These are phyloP conservation scores for Tachyglossus aculeatus DNA, from an alignment of 2,797 vertebrate species.

Conservation along the genomic window DNA sequence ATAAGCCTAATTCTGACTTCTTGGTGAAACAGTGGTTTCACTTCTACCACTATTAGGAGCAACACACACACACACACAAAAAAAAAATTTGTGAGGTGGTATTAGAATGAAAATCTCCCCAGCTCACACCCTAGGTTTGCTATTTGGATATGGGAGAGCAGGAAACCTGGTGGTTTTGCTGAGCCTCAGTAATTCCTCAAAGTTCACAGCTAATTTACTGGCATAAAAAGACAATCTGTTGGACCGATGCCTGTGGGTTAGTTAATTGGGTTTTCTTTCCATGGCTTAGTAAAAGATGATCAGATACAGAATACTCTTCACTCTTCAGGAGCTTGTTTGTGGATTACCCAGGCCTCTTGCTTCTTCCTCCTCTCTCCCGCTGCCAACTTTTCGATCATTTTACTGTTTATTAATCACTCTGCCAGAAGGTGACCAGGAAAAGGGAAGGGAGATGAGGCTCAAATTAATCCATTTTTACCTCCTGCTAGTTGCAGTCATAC, in stretches of 20 bases:
- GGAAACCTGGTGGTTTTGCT: not conserved
- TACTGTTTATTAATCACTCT: not conserved
- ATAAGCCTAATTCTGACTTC: not conserved
- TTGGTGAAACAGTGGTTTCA: conserved; percentile 8
- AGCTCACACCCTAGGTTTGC: not conserved
- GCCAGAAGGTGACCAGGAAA: not conserved
- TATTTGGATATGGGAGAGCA: not conserved
- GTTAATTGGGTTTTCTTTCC: not conserved
- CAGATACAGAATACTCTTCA: not conserved
- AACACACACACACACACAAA: not conserved
- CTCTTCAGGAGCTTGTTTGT: not conserved
- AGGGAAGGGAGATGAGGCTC: no score
- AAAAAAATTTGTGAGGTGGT: not conserved
- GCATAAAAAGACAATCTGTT: not conserved
- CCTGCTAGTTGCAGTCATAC: not conserved
- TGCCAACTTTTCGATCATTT: not conserved
- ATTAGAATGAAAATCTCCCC: no score
- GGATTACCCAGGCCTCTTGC: no score
- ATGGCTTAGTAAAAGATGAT: no score
- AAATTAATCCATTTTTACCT: not conserved
- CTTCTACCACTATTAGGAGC: conserved; percentile 3
- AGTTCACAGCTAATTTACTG: not conserved
- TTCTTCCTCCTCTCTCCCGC: not conserved
- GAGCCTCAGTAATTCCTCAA: not conserved
- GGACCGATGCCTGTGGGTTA: not conserved